Conservation (phyloP, 2,113 vertebrate genomes). For the Cochlearius cochlearius region DNA sequence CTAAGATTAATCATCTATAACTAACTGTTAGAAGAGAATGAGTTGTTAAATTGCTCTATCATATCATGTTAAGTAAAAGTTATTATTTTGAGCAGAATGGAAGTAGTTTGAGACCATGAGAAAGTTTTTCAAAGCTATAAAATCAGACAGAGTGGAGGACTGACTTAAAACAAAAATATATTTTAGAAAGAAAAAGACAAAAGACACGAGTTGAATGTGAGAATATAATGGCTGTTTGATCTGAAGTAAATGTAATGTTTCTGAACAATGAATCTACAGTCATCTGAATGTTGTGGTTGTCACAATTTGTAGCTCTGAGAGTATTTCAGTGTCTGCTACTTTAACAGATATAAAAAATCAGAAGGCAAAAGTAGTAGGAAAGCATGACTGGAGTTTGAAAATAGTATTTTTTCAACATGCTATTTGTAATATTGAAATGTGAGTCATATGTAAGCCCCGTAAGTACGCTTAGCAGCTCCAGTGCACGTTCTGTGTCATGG, state of each 20-base stretch:
- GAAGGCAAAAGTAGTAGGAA: neutral
- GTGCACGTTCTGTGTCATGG: neutral
- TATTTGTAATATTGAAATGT: neutral
- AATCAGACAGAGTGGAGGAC: neutral
- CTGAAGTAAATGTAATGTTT: neutral
- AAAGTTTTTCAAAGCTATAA: neutral
- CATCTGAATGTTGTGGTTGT: neutral
- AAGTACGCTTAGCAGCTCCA: neutral
- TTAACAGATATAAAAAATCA: neutral
- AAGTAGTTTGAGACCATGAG: neutral
- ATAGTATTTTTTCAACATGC: neutral
- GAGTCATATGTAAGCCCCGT: neutral
- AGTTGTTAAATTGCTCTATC: conserved; percentile 42
- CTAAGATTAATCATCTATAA: conserved; percentile 23
- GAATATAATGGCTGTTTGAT: neutral
- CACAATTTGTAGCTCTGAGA: neutral
- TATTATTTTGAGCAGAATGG: neutral
- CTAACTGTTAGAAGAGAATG: neutral
- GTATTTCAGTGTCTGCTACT: neutral
- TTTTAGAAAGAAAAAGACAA: neutral
- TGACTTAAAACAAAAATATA: neutral
- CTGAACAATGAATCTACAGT: neutral
- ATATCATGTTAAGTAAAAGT: neutral
- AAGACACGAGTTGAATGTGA: neutral
- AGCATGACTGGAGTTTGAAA: neutral